phyloP scores from a whole-genome alignment of 2,113 vertebrate species.

The Sakesphorus luctuosus region DNA sequence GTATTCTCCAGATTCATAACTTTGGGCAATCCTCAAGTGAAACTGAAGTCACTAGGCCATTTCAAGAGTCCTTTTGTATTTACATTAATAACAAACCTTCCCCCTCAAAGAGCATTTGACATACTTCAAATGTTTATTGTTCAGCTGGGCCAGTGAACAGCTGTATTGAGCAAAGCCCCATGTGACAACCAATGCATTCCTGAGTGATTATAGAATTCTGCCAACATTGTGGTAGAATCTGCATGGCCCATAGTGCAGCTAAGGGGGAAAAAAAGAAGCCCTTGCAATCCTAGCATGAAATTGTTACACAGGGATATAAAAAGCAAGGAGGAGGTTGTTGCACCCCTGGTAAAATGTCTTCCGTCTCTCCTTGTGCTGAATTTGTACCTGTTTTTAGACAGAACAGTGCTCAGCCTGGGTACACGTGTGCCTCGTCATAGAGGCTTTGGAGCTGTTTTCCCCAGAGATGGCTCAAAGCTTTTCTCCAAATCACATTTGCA shows the following conservation, averaged over 20 bases:
- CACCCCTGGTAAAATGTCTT: not conserved
- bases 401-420: not conserved
- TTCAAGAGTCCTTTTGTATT: conserved; percentile 28
- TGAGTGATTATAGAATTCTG: conserved; percentile 33
- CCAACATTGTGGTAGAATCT: not conserved
- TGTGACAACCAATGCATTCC: conserved; percentile 50
- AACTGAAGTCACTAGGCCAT: not conserved
- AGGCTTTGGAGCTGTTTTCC: not conserved
- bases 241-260: fast-evolving
- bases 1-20: conserved; percentile 16
- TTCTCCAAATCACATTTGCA: not conserved
- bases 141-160: conserved; percentile 28
- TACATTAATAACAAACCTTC: conserved; percentile 56
- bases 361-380: not conserved
- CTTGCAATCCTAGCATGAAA: not conserved
- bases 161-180: conserved; percentile 49
- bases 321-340: not conserved
- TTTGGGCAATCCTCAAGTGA: not conserved
- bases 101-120: conserved; percentile 38
- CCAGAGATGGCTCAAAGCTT: not conserved
- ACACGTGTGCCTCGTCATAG: fast-evolving
- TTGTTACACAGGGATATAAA: not conserved
- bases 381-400: not conserved
- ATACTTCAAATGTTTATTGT: conserved; percentile 58
- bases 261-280: not conserved